Evolutionary conservation across 2,888 invertebrate genomes (phyloP).

Genomic region (Globia sparganii): DNA sequence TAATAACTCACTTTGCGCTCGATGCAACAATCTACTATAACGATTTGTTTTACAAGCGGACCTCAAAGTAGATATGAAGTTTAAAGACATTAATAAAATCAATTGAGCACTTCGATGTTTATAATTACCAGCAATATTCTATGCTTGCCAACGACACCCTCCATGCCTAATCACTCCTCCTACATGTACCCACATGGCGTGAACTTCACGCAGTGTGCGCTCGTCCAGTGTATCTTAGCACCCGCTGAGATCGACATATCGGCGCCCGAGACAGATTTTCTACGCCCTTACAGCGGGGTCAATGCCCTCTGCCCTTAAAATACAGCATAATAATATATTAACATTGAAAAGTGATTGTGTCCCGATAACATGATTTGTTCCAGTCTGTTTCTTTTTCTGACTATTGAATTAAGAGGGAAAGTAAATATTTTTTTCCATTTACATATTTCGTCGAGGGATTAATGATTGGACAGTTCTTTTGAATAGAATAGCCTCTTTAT

Average conservation of each 20-base stretch:
- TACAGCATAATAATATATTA: conserved; percentile 34
- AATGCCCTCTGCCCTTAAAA: conserved; percentile 37
- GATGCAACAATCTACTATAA: too few species aligned
- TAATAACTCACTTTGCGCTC: too few species aligned
- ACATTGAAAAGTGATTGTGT: conserved; percentile 46
- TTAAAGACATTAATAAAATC: background rate
- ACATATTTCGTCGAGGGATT: background rate
- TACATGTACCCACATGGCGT: conserved; percentile 35
- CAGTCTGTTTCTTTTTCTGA: conserved; percentile 21
- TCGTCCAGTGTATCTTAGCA: conserved; percentile 53
- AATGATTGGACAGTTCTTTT: background rate
- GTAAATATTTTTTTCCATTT: background rate
- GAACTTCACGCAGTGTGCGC: conserved; percentile 44
- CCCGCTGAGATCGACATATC: conserved; percentile 69
- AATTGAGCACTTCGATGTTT: background rate
- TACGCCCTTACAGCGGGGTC: conserved; percentile 48
- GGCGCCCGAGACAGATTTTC: conserved; percentile 68
- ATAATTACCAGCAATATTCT: background rate
- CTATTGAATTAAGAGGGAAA: conserved; percentile 16
- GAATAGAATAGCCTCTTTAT: too few species aligned
- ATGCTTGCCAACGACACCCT: background rate
- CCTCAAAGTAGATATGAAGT: background rate
- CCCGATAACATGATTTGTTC: conserved; percentile 30
- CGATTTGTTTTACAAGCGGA: background rate
- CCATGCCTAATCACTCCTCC: background rate